phyloP scores from a whole-genome alignment of 2,888 invertebrate genomes.

The Lottia gigantea region DNA sequence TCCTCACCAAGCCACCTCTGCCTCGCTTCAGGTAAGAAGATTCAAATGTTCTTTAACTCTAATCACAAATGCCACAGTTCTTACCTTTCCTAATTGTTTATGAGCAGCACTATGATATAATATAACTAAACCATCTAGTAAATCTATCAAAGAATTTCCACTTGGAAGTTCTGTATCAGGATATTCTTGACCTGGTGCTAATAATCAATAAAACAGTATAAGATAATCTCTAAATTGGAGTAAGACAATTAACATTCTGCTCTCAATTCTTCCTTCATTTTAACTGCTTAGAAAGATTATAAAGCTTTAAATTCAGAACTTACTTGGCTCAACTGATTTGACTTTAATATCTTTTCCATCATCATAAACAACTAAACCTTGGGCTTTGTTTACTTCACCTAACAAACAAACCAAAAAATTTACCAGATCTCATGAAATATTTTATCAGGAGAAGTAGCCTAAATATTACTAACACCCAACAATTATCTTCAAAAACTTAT shows the following conservation, averaged over 20 bases:
- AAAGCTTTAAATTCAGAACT: neutral
- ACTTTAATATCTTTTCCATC: conserved; percentile 41
- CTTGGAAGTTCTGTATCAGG: conserved; percentile 55
- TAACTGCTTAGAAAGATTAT: no score
- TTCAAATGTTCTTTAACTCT: no score
- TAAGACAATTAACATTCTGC: no score
- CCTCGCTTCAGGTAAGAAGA: no score
- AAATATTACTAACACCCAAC: no score
- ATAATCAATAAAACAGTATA: neutral
- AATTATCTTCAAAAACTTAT: no score
- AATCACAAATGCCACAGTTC: neutral
- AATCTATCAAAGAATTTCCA: conserved; percentile 70
- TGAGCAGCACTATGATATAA: conserved; percentile 78
- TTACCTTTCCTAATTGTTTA: conserved; percentile 71
- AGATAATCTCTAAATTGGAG: no score
- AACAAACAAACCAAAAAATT: neutral
- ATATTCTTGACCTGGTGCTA: conserved; percentile 33
- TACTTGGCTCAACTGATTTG: conserved; percentile 1
- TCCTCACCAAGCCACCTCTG: neutral
- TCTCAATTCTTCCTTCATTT: no score
- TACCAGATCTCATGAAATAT: no score
- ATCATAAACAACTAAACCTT: conserved; percentile 44
- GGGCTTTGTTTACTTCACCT: conserved; percentile 56
- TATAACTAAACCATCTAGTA: conserved; percentile 77
- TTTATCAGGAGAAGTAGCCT: no score